These are phyloP conservation scores for Lophius piscatorius DNA, from an alignment of 2,113 vertebrate genomes.

Conservation along the genomic window DNA sequence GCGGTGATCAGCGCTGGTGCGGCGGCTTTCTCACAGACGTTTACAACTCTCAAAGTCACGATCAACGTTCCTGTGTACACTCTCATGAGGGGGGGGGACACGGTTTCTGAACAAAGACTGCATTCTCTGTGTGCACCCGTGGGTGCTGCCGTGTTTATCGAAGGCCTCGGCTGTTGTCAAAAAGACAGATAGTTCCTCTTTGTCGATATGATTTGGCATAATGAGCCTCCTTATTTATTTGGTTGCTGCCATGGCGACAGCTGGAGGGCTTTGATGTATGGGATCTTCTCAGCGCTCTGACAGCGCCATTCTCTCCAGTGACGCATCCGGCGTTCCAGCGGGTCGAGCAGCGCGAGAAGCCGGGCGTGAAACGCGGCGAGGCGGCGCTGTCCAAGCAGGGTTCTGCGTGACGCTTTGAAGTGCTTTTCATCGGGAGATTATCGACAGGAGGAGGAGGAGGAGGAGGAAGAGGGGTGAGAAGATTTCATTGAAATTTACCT, in stretches of 20 bases:
- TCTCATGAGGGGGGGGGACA: conserved; percentile 23
- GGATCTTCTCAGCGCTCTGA: conserved; percentile 30
- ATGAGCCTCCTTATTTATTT: conserved; percentile 71
- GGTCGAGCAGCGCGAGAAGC: conserved; percentile 33
- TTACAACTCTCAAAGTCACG: conserved; percentile 33
- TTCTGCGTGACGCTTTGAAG: conserved; percentile 56
- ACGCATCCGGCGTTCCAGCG: conserved; percentile 46
- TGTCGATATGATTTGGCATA: conserved; percentile 54
- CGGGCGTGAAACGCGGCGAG: conserved; percentile 48
- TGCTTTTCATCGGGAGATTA: conserved; percentile 64
- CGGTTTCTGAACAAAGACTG: conserved; percentile 52
- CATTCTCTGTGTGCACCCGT: conserved; percentile 27
- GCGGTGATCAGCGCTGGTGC: not conserved
- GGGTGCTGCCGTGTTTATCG: conserved; percentile 57
- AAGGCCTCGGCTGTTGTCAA: conserved; percentile 65
- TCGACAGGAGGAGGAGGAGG: conserved; percentile 17
- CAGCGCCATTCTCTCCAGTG: conserved; percentile 41
- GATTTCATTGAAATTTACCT: conserved; percentile 30
- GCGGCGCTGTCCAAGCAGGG: conserved; percentile 45
- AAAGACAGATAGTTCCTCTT: conserved; percentile 61
- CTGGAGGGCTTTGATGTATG: conserved; percentile 39
- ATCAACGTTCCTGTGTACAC: conserved; percentile 20
- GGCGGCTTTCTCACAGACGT: conserved; percentile 12
- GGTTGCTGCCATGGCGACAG: conserved; percentile 68
- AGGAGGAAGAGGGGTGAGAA: conserved; percentile 4